Conservation (phyloP, 2,797 vertebrate species). For the Chrysocyon brachyurus region DNA sequence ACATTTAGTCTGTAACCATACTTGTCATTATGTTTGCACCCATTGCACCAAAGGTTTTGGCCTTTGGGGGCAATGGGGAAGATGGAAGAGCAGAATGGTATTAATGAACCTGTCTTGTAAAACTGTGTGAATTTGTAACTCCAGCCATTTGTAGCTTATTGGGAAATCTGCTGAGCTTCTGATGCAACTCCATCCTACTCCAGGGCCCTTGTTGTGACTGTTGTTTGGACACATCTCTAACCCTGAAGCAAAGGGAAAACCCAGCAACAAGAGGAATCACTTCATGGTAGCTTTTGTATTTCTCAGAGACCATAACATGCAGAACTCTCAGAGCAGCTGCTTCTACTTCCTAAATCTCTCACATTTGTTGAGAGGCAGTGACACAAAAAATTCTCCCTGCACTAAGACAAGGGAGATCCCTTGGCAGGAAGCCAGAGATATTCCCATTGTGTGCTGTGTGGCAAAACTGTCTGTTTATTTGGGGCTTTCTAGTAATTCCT, state of each 20-base stretch:
- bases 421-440: not conserved
- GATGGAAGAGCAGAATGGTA: not conserved
- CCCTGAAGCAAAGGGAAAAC: not conserved
- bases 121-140: not conserved
- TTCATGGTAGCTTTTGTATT: constrained; percentile 1
- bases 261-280: not conserved
- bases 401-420: not conserved
- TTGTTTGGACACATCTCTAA: not conserved
- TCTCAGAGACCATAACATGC: constrained; percentile 18
- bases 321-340: not conserved
- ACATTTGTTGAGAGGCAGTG: not conserved
- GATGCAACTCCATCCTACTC: not conserved
- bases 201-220: not conserved
- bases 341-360: not conserved
- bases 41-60: not conserved
- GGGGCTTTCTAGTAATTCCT: not conserved
- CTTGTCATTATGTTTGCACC: not conserved
- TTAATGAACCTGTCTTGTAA: not conserved
- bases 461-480: not conserved
- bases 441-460: not conserved
- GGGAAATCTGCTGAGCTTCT: not conserved
- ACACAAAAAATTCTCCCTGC: not conserved
- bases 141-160: not conserved
- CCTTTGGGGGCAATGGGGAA: too few species aligned
- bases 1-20: not conserved